These are phyloP conservation scores for Mythimna loreyi DNA, from an alignment of 2,888 invertebrate species.

Conservation along the genomic window DNA sequence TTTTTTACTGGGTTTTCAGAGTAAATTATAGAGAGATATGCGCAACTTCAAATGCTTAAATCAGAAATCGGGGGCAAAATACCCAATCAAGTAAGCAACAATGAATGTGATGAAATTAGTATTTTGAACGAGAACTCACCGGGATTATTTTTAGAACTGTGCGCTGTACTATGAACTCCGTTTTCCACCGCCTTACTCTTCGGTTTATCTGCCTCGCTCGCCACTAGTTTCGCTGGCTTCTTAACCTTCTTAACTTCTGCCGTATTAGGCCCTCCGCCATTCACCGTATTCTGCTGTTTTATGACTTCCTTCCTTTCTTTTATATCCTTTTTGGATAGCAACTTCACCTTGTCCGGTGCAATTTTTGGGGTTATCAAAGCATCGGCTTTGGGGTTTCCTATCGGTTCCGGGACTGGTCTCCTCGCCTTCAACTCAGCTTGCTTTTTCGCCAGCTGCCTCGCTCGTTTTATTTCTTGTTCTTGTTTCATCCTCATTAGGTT, in stretches of 20 bases:
- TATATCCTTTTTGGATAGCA: conserved; percentile 83
- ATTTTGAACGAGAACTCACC: conserved; percentile 68
- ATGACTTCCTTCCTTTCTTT: conserved; percentile 84
- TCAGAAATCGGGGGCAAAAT: background rate
- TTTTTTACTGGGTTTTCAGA: too few species aligned
- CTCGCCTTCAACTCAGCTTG: conserved; percentile 77
- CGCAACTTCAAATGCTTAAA: too few species aligned
- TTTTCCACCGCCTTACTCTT: conserved; percentile 79
- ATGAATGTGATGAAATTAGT: background rate
- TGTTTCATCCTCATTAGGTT: conserved; percentile 85
- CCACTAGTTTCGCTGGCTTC: conserved; percentile 78
- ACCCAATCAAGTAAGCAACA: background rate
- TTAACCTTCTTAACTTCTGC: conserved; percentile 82
- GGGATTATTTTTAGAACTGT: conserved; percentile 74
- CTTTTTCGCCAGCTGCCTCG: conserved; percentile 79
- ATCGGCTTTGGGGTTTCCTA: conserved; percentile 82
- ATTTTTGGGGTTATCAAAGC: conserved; percentile 79
- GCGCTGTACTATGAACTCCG: conserved; percentile 74
- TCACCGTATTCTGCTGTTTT: conserved; percentile 82
- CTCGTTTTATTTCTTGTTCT: conserved; percentile 82
- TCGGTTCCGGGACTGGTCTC: conserved; percentile 80
- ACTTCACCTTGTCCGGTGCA: conserved; percentile 84
- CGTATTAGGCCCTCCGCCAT: conserved; percentile 71
- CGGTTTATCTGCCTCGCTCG: conserved; percentile 78
- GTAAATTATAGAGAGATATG: too few species aligned